A percentile compares a stretch with the other conserved stretches of the same genome.
These are phyloP conservation scores for Cyaniris semiargus DNA, from an alignment of 2,888 invertebrate genomes.

Conservation along the genomic window DNA sequence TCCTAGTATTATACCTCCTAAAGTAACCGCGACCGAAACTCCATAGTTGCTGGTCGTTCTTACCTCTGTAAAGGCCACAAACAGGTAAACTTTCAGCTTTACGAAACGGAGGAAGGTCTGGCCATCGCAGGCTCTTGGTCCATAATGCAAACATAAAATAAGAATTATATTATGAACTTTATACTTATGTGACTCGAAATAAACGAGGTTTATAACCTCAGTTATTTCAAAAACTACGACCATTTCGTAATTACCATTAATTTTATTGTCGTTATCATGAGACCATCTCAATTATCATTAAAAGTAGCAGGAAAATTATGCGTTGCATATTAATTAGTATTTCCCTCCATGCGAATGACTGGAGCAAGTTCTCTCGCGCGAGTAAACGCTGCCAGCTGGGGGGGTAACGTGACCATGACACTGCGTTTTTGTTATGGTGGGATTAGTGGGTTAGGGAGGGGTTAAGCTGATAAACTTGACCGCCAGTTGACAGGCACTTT, in stretches of 20 bases:
- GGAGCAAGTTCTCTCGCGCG: background rate
- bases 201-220: background rate
- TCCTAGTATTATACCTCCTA: too few species aligned
- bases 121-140: too few species aligned
- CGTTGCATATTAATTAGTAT: background rate
- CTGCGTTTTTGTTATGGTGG: background rate
- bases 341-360: background rate
- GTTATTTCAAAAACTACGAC: background rate
- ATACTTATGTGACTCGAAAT: background rate
- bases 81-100: too few species aligned
- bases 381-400: background rate
- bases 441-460: background rate
- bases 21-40: too few species aligned
- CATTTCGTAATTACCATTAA: background rate
- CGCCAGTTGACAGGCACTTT: background rate
- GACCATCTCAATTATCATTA: background rate
- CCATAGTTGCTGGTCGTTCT: too few species aligned
- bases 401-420: background rate
- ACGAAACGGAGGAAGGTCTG: too few species aligned
- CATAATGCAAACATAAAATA: too few species aligned
- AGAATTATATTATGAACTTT: background rate
- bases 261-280: background rate
- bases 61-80: too few species aligned
- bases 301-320: background rate
- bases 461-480: slow-evolving; percentile 5